These are phyloP conservation scores for Anhinga anhinga DNA, from an alignment of 2,113 vertebrate species.

Conservation along the genomic window DNA sequence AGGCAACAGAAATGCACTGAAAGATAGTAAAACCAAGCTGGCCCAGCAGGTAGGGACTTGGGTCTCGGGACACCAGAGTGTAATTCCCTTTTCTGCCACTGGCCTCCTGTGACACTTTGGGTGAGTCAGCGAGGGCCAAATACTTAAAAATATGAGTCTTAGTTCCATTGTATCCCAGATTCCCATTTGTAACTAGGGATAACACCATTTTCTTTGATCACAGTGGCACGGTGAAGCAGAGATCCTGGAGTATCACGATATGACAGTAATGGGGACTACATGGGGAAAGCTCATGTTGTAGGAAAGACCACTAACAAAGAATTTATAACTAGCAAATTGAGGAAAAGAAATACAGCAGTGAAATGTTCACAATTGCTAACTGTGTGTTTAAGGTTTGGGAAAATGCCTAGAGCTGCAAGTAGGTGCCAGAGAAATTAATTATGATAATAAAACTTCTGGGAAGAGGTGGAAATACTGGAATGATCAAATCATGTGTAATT, in stretches of 20 bases:
- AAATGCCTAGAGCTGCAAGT: conserved; percentile 40
- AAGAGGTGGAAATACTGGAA: conserved; percentile 39
- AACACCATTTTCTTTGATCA: neutral
- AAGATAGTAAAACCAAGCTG: neutral
- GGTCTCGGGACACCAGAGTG: fast-evolving
- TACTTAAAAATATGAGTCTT: neutral
- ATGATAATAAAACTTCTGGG: conserved; percentile 49
- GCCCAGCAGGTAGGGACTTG: neutral
- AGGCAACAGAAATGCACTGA: neutral
- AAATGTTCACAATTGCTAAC: conserved; percentile 1
- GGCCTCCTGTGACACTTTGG: neutral
- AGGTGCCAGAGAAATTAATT: conserved; percentile 61
- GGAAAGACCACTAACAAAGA: neutral
- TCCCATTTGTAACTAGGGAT: neutral
- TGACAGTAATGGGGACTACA: neutral
- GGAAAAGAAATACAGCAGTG: neutral
- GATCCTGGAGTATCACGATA: neutral
- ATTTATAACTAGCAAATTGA: neutral
- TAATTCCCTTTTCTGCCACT: neutral
- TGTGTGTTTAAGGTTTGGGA: conserved; percentile 14
- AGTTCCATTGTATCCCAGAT: neutral
- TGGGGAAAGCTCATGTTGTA: neutral
- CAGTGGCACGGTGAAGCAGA: neutral
- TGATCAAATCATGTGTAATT: conserved; percentile 38
- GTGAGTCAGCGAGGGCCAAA: neutral